Evolutionary conservation across 2,113 vertebrate genomes (phyloP), one percentile per base, ranked within the genome.

Genomic region (Ondatra zibethicus): DNA sequence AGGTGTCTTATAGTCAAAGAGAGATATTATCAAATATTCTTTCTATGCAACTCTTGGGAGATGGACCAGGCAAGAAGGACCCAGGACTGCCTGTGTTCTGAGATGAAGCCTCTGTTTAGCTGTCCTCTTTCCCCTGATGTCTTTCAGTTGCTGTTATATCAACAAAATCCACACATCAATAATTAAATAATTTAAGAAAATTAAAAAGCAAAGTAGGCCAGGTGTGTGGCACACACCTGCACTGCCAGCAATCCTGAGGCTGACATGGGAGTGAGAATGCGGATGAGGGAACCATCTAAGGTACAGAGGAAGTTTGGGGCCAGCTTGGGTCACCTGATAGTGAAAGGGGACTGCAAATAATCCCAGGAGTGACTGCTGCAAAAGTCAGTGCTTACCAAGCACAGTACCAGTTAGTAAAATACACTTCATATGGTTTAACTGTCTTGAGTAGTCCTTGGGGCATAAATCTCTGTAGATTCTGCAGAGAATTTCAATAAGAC

Each of bases 91-190:
- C 73, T 52, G 11, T 91, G 63, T 63, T 72, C 63, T 52, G 52
- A 61, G 19, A 17, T 42, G 47, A 75, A 73, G 4, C 31, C n/a
- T 1, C 25, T 21, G 13, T 12, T 72, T 66, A 19, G 4, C 0
- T 63, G 3, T 68, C 45, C 89, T 19, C 0, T 95, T 55, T 13
- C 19, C 11, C 89, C 52, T 89, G 63, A 25, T 85, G 50, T 42
- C 92, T 85, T 80, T 13, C 87, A 76, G 65, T 94, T 81, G 93
- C 97, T 97, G 84, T 95, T 78, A 96, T 96, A 87, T 93, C 96
- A 96, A 96, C 96, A 94, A 65, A 92, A 42, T 45, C 88, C 70
- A 91, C 94, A 66, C 42, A 88, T 73, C 63, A 68, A 75, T 95
- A 73, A 80, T 58, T 42, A 78, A 88, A 78, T 88, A 70, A 87